Evolutionary conservation across 1,140 invertebrate species (phyloP).

Genomic region (Lethrus apterus): DNA sequence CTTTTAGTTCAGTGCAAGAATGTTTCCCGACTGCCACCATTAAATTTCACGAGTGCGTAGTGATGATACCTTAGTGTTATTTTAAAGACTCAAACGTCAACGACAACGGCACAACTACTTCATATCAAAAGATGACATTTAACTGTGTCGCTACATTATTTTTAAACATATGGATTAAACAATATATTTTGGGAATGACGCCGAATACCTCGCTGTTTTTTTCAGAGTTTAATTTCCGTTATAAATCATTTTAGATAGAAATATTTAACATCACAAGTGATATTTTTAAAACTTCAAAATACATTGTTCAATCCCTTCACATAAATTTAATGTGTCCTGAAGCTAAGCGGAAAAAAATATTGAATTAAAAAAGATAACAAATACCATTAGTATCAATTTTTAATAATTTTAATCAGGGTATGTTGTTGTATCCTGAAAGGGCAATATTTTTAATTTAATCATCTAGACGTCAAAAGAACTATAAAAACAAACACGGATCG

Average conservation of each 20-base stretch:
- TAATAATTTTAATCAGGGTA: constrained; percentile 40
- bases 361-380: neutral
- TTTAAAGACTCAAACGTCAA: constrained; percentile 30
- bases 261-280: neutral
- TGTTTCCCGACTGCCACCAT: constrained; percentile 35
- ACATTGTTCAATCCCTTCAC: neutral
- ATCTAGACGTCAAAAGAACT: too few species aligned
- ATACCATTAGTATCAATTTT: constrained; percentile 4
- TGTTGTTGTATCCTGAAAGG: constrained; percentile 33
- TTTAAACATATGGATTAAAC: constrained; percentile 5
- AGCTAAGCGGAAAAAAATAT: too few species aligned
- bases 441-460: too few species aligned
- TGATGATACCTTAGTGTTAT: constrained; percentile 32
- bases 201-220: neutral
- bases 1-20: constrained; percentile 32
- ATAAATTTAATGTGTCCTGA: too few species aligned
- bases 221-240: neutral
- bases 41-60: constrained; percentile 32
- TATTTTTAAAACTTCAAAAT: constrained; percentile 1
- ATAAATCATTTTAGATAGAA: neutral
- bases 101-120: constrained; percentile 34
- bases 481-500: too few species aligned
- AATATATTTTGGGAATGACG: constrained; percentile 4
- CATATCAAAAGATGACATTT: constrained; percentile 34
- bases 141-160: constrained; percentile 20